Conservation (phyloP, 2,113 vertebrate genomes). For the Mus musculus region DNA sequence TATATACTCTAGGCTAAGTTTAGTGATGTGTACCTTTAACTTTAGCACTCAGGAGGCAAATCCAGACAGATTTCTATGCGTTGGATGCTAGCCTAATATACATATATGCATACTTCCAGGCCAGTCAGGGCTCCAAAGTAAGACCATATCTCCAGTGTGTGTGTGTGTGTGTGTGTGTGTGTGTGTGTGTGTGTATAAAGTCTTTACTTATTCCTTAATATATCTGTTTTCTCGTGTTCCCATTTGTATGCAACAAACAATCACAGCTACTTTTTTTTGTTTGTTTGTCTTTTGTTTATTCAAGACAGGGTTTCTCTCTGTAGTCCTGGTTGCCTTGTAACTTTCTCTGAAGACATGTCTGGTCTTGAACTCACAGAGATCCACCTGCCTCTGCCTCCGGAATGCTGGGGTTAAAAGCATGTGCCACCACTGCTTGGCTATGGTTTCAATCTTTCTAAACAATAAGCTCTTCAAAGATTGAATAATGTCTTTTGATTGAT, state of each 20-base stretch:
- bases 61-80: background rate
- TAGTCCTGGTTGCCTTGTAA: background rate
- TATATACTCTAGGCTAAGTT: background rate
- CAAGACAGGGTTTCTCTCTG: too few relatives aligned
- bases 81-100: background rate
- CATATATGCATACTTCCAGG: background rate
- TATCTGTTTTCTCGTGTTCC: background rate
- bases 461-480: background rate
- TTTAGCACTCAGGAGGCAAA: background rate
- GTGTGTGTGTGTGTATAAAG: background rate
- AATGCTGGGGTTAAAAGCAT: background rate
- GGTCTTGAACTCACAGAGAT: background rate
- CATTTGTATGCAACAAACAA: background rate
- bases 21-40: background rate
- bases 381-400: background rate
- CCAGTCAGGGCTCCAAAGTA: background rate
- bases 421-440: background rate
- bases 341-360: background rate
- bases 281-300: background rate
- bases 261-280: background rate
- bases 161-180: background rate
- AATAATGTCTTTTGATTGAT: background rate
- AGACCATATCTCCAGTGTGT: background rate
- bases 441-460: background rate
- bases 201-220: background rate